Evolutionary conservation across 2,888 invertebrate species (phyloP).

Genomic region (Celastrina argiolus): DNA sequence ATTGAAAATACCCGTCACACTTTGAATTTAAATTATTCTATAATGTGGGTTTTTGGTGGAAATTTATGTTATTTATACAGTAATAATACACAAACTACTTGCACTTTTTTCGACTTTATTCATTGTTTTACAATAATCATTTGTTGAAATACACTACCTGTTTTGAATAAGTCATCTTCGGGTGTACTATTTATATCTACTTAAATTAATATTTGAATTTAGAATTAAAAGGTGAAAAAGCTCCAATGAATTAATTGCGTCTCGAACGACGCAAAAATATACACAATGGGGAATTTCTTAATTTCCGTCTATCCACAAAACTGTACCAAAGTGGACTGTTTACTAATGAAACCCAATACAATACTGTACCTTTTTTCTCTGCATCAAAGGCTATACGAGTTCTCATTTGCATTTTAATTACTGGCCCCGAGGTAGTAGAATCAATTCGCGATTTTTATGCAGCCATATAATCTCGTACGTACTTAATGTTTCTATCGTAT

Average conservation of each 20-base stretch:
- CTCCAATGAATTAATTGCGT: not conserved
- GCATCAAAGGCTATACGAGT: slow-evolving; percentile 42
- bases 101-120: no score
- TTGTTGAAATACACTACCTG: no score
- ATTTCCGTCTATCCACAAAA: slow-evolving; percentile 15
- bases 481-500: slow-evolving; percentile 44
- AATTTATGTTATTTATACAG: no score
- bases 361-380: slow-evolving; percentile 35
- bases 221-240: not conserved
- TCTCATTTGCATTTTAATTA: slow-evolving; percentile 66
- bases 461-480: slow-evolving; percentile 37
- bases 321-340: slow-evolving; percentile 8
- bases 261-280: not conserved
- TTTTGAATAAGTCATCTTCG: no score
- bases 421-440: slow-evolving; percentile 46
- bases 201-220: no score
- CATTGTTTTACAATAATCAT: no score
- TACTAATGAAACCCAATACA: slow-evolving; percentile 29
- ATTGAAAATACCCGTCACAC: no score
- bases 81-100: no score
- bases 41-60: no score
- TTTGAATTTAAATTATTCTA: no score
- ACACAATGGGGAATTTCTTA: slow-evolving; percentile 9
- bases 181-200: no score
- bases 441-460: slow-evolving; percentile 50